phyloP scores from a whole-genome alignment of 2,797 vertebrate species.

The Nyctalus aviator region DNA sequence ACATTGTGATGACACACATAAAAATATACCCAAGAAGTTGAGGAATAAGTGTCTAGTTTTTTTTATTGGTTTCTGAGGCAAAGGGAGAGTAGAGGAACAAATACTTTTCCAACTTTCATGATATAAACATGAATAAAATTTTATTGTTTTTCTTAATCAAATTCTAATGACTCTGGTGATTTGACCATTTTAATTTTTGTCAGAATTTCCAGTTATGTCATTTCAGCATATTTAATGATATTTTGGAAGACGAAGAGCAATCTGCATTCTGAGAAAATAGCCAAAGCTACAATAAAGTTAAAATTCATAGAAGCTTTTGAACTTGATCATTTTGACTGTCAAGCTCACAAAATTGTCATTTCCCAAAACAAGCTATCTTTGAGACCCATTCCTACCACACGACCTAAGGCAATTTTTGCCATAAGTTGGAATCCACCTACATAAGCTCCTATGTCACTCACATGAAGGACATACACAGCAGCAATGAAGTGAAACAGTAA shows the following conservation, averaged over 20 bases:
- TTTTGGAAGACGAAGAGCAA: background rate
- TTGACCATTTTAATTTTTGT: background rate
- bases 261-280: background rate
- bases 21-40: background rate
- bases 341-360: background rate
- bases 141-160: background rate
- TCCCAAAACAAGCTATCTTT: background rate
- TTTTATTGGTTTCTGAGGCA: background rate
- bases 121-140: background rate
- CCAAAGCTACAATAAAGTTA: background rate
- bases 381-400: too few relatives aligned
- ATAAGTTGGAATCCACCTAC: too few relatives aligned
- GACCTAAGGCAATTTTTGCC: too few relatives aligned
- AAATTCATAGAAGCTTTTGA: conserved; percentile 21
- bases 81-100: background rate
- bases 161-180: background rate
- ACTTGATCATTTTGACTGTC: conserved; percentile 13
- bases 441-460: too few relatives aligned
- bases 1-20: background rate
- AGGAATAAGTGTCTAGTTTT: background rate
- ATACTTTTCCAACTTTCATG: background rate
- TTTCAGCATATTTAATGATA: conserved; percentile 21
- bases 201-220: background rate
- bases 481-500: too few relatives aligned
- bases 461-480: too few relatives aligned